Evolutionary conservation across 2,797 vertebrate genomes (phyloP).

Genomic region (Manis crassicaudata): DNA sequence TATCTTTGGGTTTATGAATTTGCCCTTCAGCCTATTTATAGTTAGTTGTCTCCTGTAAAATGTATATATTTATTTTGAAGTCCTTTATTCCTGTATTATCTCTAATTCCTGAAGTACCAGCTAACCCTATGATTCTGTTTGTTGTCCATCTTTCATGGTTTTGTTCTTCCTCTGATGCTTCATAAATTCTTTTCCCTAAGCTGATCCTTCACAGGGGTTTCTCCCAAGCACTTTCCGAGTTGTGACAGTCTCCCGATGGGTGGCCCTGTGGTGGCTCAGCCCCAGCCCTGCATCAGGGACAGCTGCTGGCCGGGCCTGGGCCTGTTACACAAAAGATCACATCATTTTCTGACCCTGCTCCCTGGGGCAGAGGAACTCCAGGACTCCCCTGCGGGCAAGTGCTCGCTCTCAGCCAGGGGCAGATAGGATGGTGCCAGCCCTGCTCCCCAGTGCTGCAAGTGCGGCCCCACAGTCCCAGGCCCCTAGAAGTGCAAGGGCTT

Average conservation of each 20-base stretch:
- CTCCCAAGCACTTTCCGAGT: neutral
- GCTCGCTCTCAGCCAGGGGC: neutral
- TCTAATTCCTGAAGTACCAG: neutral
- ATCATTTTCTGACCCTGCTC: neutral
- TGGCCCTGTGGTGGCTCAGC: neutral
- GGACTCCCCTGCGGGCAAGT: neutral
- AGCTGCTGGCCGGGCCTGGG: neutral
- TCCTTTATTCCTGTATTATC: neutral
- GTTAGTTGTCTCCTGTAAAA: neutral
- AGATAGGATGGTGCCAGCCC: neutral
- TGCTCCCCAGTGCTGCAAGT: neutral
- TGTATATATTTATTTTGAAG: neutral
- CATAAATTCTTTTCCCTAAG: neutral
- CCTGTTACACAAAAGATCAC: neutral
- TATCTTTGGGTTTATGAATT: neutral
- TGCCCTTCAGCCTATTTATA: neutral
- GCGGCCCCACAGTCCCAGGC: neutral
- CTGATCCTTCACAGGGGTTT: neutral
- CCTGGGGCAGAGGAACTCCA: neutral
- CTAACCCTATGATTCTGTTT: neutral
- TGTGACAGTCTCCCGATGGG: neutral
- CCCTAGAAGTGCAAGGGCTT: neutral
- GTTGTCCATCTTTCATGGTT: neutral
- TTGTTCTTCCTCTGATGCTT: neutral
- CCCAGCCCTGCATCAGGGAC: neutral